A percentile compares a stretch with the other conserved stretches of the same genome.
Evolutionary conservation across 1,140 invertebrate genomes (phyloP).

Genomic region (Atta texana): DNA sequence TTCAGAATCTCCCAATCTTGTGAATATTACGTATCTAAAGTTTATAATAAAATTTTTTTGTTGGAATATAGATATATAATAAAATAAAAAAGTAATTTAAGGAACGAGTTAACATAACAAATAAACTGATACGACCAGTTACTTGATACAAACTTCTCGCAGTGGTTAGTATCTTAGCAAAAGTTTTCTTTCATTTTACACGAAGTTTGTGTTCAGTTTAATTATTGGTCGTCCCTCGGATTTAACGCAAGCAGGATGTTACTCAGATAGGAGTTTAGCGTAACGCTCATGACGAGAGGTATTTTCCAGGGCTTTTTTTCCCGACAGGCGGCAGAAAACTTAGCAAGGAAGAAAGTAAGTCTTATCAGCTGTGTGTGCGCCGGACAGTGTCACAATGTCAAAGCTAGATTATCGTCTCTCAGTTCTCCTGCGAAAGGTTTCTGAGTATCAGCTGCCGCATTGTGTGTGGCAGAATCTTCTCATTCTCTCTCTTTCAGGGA

Average conservation of each 20-base stretch:
- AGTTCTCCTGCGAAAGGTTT: conserved; percentile 62
- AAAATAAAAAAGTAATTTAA: not conserved
- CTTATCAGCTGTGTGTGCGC: conserved; percentile 68
- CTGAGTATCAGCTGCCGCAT: conserved; percentile 61
- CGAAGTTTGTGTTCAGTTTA: not conserved
- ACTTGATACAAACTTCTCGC: not conserved
- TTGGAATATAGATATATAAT: not conserved
- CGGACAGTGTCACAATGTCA: conserved; percentile 75
- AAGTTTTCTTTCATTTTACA: not conserved
- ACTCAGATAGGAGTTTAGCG: not conserved
- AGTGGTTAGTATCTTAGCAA: not conserved
- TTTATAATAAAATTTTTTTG: not conserved
- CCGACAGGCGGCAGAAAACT: conserved; percentile 28
- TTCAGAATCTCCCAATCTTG: not conserved
- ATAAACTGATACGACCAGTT: not conserved
- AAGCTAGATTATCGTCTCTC: conserved; percentile 65
- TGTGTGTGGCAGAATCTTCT: conserved; percentile 47
- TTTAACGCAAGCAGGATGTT: conserved; percentile 18
- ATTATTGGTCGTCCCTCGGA: conserved; percentile 18
- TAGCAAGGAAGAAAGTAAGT: conserved; percentile 16
- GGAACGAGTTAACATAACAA: not conserved
- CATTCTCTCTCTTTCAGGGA: conserved; percentile 57
- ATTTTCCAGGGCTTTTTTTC: conserved; percentile 29
- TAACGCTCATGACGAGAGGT: not conserved
- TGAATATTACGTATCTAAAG: not conserved